A percentile compares a stretch with the other conserved stretches of the same genome.
Conservation (phyloP, 2,113 vertebrate species). For the Danionella cerebrum region DNA sequence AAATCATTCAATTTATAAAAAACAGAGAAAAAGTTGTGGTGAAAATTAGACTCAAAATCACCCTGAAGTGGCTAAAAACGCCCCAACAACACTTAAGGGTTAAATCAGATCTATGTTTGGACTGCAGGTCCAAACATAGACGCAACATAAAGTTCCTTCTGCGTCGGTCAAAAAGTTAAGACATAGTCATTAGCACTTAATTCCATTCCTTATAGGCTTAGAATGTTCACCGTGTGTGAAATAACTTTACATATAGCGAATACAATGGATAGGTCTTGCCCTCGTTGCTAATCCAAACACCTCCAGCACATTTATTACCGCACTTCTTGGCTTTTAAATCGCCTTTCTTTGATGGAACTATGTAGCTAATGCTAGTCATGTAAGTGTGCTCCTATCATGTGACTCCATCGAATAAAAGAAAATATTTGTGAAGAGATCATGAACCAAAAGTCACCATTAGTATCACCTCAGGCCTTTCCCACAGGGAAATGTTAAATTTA, state of each 20-base stretch:
- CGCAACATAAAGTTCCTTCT: not conserved
- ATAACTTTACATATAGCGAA: not conserved
- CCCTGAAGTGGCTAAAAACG: too few species aligned
- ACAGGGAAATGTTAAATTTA: too few species aligned
- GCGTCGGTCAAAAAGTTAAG: not conserved
- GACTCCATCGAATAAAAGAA: too few species aligned
- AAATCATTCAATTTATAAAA: too few species aligned
- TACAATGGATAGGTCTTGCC: not conserved
- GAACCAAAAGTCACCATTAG: too few species aligned
- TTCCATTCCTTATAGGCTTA: not conserved
- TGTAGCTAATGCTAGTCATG: constrained; percentile 4
- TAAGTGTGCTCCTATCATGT: constrained; percentile 14
- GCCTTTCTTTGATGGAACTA: not conserved
- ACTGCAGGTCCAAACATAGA: not conserved
- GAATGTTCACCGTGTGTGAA: not conserved
- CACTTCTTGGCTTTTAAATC: constrained; percentile 2
- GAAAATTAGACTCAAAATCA: too few species aligned
- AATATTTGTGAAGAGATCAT: too few species aligned
- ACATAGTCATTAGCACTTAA: not conserved
- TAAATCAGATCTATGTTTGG: not conserved
- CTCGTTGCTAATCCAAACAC: not conserved
- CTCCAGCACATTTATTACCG: not conserved
- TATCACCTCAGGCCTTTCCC: too few species aligned
- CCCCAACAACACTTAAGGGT: too few species aligned
- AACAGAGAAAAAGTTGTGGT: too few species aligned